Conservation (phyloP, 2,797 vertebrate genomes). For the Peromyscus melanophrys region DNA sequence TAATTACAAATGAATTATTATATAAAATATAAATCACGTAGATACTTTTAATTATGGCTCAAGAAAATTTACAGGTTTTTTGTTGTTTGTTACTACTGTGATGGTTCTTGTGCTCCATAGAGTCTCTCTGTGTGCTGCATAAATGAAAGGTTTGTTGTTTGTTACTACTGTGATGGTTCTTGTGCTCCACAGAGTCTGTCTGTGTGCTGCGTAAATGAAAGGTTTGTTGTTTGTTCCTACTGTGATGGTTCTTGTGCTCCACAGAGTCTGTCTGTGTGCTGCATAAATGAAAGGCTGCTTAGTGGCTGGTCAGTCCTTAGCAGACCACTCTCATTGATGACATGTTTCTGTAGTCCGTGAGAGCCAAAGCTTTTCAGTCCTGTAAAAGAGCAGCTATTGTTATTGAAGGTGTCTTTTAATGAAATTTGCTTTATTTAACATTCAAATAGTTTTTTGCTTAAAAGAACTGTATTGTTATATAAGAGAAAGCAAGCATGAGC, state of each 20-base stretch:
- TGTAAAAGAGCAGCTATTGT: constrained; percentile 37
- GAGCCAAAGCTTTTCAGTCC: neutral
- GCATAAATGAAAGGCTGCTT: neutral
- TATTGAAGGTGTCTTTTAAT: constrained; percentile 41
- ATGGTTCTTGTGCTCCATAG: neutral
- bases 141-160: neutral
- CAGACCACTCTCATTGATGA: constrained; percentile 4
- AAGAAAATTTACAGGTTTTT: constrained; percentile 54
- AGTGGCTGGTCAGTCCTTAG: constrained; percentile 3
- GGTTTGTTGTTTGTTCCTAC: constrained; percentile 12
- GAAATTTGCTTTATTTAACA: neutral
- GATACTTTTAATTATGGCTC: constrained; percentile 2
- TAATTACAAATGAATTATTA: constrained; percentile 55
- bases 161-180: neutral
- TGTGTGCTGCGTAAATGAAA: neutral
- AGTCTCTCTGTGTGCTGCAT: neutral
- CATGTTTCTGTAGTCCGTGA: neutral
- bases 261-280: neutral
- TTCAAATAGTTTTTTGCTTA: neutral
- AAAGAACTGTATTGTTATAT: neutral
- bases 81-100: constrained; percentile 11
- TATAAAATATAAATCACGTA: constrained; percentile 36
- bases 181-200: neutral
- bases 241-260: neutral
- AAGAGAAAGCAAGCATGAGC: neutral